Percentiles rank a stretch among this genome's conserved stretches.
These are phyloP conservation scores for Dilophus febrilis DNA, from an alignment of 2,888 invertebrate genomes.

Conservation along the genomic window DNA sequence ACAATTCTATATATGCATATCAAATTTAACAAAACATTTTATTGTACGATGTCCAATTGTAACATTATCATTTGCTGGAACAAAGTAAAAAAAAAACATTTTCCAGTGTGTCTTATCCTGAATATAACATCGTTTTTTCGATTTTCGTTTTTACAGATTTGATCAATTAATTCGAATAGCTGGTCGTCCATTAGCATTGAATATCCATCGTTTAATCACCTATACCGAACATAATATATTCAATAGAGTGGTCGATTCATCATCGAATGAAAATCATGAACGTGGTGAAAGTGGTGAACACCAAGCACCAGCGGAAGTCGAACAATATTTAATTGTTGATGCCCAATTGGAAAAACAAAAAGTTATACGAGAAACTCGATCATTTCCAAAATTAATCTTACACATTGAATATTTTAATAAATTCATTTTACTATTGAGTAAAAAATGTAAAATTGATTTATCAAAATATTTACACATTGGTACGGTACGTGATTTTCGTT, in stretches of 20 bases:
- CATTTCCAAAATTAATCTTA: conserved; percentile 42
- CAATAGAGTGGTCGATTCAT: no score
- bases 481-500: conserved; percentile 42
- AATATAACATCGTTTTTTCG: background rate
- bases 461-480: conserved; percentile 39
- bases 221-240: conserved; percentile 35
- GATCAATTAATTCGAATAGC: conserved; percentile 33
- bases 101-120: background rate
- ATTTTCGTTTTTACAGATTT: conserved; percentile 24
- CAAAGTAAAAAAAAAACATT: no score
- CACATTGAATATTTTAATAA: conserved; percentile 45
- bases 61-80: conserved; percentile 17
- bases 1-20: conserved; percentile 35
- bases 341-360: conserved; percentile 31
- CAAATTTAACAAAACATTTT: conserved; percentile 42
- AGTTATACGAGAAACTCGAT: conserved; percentile 39
- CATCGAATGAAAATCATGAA: no score
- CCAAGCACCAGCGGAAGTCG: conserved; percentile 6
- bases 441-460: conserved; percentile 36
- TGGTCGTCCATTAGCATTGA: conserved; percentile 36
- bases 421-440: conserved; percentile 36
- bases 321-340: conserved; percentile 27
- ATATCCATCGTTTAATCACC: conserved; percentile 36
- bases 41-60: conserved; percentile 28
- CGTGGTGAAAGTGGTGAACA: conserved; percentile 13